phyloP scores from a whole-genome alignment of 2,797 vertebrate genomes.

The Babyrousa celebensis region DNA sequence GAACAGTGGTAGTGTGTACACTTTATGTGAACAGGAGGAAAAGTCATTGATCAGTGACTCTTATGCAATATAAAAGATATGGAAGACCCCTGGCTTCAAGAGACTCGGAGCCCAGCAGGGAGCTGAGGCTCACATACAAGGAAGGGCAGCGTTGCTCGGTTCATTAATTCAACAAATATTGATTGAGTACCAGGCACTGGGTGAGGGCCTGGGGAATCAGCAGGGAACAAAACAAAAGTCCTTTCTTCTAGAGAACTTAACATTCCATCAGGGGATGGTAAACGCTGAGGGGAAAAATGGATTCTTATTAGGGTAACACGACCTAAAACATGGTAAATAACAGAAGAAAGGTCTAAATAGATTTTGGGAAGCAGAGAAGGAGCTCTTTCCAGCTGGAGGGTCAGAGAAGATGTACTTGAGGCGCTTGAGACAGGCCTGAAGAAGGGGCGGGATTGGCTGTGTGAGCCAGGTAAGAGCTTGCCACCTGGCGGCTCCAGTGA shows the following conservation, averaged over 20 bases:
- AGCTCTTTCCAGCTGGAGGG: background rate
- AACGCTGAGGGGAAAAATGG: background rate
- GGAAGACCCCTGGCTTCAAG: background rate
- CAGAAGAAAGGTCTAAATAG: background rate
- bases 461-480: background rate
- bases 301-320: background rate
- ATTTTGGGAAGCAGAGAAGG: background rate
- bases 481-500: background rate
- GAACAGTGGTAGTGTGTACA: accelerated
- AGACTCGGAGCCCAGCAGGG: background rate
- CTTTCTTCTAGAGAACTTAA: background rate
- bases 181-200: background rate
- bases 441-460: background rate
- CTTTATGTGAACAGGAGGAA: background rate
- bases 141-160: accelerated
- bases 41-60: background rate
- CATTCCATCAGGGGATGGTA: background rate
- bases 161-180: background rate
- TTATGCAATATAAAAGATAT: background rate
- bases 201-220: background rate
- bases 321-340: background rate
- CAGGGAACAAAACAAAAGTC: background rate
- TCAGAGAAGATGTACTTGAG: background rate
- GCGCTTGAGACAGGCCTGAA: background rate
- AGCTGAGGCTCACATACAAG: background rate